A percentile compares a stretch with the other conserved stretches of the same genome.
These are phyloP conservation scores for Garra rufa DNA, from an alignment of 2,113 vertebrate species.

Conservation along the genomic window DNA sequence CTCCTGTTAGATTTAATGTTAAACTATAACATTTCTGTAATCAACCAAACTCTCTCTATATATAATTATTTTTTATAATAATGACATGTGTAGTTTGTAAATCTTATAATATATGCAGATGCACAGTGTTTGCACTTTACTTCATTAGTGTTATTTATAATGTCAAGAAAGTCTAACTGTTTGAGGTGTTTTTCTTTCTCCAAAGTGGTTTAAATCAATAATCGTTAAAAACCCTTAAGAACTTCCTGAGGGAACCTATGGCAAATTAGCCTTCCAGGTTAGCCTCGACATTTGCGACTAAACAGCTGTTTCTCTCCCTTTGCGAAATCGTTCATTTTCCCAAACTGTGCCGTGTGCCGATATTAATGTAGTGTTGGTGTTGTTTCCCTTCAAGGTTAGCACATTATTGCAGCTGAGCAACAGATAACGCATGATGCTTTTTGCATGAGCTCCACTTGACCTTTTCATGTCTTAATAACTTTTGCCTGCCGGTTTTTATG, in stretches of 20 bases:
- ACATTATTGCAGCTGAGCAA: constrained; percentile 14
- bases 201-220: background rate
- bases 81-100: too few species aligned
- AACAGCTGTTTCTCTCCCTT: background rate
- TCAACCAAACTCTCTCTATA: too few species aligned
- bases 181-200: background rate
- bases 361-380: background rate
- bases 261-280: background rate
- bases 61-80: too few species aligned
- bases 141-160: background rate
- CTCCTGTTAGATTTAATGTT: too few species aligned
- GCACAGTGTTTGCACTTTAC: background rate
- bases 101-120: too few species aligned
- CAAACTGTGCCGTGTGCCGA: background rate
- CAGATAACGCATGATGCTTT: background rate
- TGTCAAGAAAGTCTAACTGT: background rate
- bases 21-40: too few species aligned
- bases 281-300: background rate
- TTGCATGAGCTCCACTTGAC: constrained; percentile 21
- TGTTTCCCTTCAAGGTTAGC: background rate
- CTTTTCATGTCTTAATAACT: constrained; percentile 2
- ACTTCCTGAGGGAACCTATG: constrained; percentile 8
- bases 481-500: constrained; percentile 47
- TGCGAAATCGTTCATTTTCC: background rate
- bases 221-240: background rate